Evolutionary conservation across 2,888 invertebrate species (phyloP), one percentile per base, ranked within the genome.

Genomic region (Blastobasis adustella): DNA sequence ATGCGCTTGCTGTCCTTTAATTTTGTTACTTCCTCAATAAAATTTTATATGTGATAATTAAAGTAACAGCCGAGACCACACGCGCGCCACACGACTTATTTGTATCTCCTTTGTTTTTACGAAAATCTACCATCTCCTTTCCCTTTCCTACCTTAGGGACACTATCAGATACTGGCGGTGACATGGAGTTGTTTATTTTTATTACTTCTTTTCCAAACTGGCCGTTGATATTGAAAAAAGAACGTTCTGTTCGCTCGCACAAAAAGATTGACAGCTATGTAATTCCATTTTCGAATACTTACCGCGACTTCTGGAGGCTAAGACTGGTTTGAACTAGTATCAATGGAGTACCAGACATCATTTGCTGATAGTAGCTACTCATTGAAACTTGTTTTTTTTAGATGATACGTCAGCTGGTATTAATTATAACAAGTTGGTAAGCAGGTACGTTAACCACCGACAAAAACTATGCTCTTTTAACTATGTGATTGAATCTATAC

Each of bases 11-110:
- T 66, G 65, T 74, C 69, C 65, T 66, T 74, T 76, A 72, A 82
- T 80, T 76, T 73, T 59, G 73, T 70, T 61, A 67, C 77, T 78
- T 85, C 85, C 82, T 76, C 79, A 79, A 85, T 85, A 84, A 85
- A 83, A 69, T 71, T 81, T 82, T 81, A 81, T 82, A 68, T 71
- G 64, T 65, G 67, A 75, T 79, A 82, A 84, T 84, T 81, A 80
- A 76, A 64, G 62, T 62, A 63, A 59, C 56, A 62, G 56, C 55
- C 56, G 58, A 53, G 75, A 73, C 75, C 76, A 70, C 69, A 75
- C 71, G 61, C 57, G 54, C 46, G 54, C 44, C 23, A 40, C 42
- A 44, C 49, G 50, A 53, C 49, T 53, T 55, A 54, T 47, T 51
- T 50, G 54, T 49, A 46, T 48, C 46, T 58, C 53, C 56, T 61